Base-by-base conservation (phyloP, 2,797 vertebrate genomes). In the Xiphorhynchus erythropygius region DNA sequence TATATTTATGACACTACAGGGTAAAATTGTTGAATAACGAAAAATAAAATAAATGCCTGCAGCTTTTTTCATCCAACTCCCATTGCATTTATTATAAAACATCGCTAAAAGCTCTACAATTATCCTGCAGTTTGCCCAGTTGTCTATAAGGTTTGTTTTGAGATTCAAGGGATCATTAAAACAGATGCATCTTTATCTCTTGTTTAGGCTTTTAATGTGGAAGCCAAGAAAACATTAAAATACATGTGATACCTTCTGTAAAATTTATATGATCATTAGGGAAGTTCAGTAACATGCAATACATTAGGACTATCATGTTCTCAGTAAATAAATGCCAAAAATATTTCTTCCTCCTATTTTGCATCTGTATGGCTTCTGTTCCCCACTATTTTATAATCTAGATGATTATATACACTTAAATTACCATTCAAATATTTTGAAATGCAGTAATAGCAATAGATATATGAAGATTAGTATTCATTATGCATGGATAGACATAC, bases 311-410 rank as follows among this genome's bases (percentile, higher is more conserved):
- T 88, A 67, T 53, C 71, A 65, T 21, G 39, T 78, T 69, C 35
- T 78, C 19, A 70, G 25, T 47, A 90, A 84, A 74, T 81, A 86
- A 94, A 96, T 79, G 62, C 14, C 22, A 64, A 42, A 96, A 52
- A 86, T n/a, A 59, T 70, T 96, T 94, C 46, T 95, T 74, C 86
- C 76, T 89, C 32, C 28, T 56, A 81, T 96, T 97, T 97, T 95
- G 84, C 28, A 91, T 64, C 63, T 73, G 79, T 37, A 80, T 50
- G 39, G n/a, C 21, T 83, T 85, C 82, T 68, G 16, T 89, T 77
- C 30, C 55, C n/a, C 22, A 47, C 15, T 87, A 35, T 47, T 77
- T 87, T 68, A 35, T 68, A 68, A 53, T 16, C 19, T 57, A 53
- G 65, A 32, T 1, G 2, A 70, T 75, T 37, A n/a, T 8, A 59